phyloP scores from a whole-genome alignment of 1,140 invertebrate genomes.

The Drusus annulatus region DNA sequence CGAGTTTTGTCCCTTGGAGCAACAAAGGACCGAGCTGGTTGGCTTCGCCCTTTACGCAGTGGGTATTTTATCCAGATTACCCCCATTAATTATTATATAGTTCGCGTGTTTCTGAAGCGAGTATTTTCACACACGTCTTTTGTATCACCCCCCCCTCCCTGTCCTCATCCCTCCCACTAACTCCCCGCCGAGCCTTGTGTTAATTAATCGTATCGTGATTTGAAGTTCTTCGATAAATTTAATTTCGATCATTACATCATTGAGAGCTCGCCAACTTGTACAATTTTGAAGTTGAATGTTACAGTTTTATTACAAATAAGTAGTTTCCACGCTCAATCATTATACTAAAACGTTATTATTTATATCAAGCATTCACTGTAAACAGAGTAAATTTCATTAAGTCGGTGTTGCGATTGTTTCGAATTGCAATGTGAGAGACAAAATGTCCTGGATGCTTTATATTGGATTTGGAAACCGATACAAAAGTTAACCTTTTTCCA shows the following conservation, averaged over 20 bases:
- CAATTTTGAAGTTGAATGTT: neutral
- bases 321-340: no score
- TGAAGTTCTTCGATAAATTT: slow-evolving; percentile 9
- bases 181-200: neutral
- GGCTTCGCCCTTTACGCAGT: slow-evolving; percentile 15
- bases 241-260: neutral
- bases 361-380: no score
- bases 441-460: neutral
- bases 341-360: no score
- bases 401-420: no score
- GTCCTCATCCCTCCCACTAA: no score
- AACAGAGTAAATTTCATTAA: no score
- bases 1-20: neutral
- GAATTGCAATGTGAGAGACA: neutral
- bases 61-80: neutral
- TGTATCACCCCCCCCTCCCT: neutral
- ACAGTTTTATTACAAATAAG: neutral
- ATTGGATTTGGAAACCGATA: neutral
- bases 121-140: slow-evolving; percentile 35
- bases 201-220: slow-evolving; percentile 7
- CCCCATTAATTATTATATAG: slow-evolving; percentile 30
- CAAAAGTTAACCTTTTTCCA: neutral
- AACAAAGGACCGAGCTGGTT: neutral
- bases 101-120: slow-evolving; percentile 30
- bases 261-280: neutral